These are phyloP conservation scores for Hipparchia sbordonii DNA, from an alignment of 2,888 invertebrate genomes.

Conservation along the genomic window DNA sequence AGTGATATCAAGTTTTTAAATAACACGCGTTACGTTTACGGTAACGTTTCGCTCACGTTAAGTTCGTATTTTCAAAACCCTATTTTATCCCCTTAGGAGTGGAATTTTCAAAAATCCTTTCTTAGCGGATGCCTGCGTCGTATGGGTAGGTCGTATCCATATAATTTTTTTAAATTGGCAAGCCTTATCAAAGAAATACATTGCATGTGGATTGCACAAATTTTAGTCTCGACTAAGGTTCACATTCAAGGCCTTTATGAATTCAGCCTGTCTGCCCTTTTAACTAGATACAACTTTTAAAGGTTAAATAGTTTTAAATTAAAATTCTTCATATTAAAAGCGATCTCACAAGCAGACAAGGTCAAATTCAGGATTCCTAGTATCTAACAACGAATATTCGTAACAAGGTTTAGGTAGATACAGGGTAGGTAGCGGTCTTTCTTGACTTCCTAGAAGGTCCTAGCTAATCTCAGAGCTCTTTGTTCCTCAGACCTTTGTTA, in stretches of 20 bases:
- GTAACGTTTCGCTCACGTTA: no score
- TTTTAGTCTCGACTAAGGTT: not conserved
- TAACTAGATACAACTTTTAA: conserved; percentile 9
- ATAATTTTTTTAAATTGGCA: no score
- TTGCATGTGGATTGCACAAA: not conserved
- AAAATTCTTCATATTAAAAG: conserved; percentile 23
- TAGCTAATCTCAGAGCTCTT: conserved; percentile 27
- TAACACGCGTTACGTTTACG: no score
- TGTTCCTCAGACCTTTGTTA: conserved; percentile 27
- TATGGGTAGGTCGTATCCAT: no score
- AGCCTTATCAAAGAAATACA: no score
- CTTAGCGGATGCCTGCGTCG: no score
- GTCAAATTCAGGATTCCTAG: conserved; percentile 37
- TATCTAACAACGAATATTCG: conserved; percentile 34
- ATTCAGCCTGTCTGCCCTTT: conserved; percentile 8
- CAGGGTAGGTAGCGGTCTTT: conserved; percentile 25
- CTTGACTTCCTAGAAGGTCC: conserved; percentile 36
- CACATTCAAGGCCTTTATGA: conserved; percentile 1
- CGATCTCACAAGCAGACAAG: conserved; percentile 35
- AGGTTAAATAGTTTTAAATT: conserved; percentile 20
- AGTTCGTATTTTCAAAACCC: no score
- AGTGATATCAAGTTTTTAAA: no score
- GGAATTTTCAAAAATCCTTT: no score
- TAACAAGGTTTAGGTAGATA: conserved; percentile 22
- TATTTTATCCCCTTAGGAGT: no score